Percentiles rank a stretch among this genome's conserved stretches.
These are phyloP conservation scores for Agrotis segetum DNA, from an alignment of 2,888 invertebrate genomes.

Conservation along the genomic window DNA sequence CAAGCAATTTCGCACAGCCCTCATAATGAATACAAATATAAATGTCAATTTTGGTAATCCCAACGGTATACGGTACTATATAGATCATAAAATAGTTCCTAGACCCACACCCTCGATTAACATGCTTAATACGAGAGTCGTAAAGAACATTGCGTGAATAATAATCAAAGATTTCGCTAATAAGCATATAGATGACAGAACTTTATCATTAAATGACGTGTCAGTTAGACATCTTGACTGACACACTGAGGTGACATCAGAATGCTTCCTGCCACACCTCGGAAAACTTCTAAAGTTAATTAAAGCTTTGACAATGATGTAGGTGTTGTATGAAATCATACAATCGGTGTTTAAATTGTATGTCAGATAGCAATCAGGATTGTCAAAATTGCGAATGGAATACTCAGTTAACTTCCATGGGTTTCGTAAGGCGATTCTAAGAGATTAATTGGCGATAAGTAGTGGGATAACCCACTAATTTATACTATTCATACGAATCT, in stretches of 20 bases:
- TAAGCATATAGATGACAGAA: slow-evolving; percentile 57
- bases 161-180: slow-evolving; percentile 45
- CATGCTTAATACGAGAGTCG: slow-evolving; percentile 44
- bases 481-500: not conserved
- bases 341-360: slow-evolving; percentile 29
- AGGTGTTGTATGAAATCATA: slow-evolving; percentile 36
- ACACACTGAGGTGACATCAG: slow-evolving; percentile 48
- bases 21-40: slow-evolving; percentile 56
- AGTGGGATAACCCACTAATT: not conserved
- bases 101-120: slow-evolving; percentile 47
- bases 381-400: slow-evolving; percentile 24
- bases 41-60: slow-evolving; percentile 53
- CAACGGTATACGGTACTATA: slow-evolving; percentile 26
- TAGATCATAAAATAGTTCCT: slow-evolving; percentile 55
- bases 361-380: slow-evolving; percentile 23
- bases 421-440: not conserved
- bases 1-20: slow-evolving; percentile 51
- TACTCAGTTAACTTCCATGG: not conserved
- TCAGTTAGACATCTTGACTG: slow-evolving; percentile 14
- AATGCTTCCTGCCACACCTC: slow-evolving; percentile 48
- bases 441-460: not conserved
- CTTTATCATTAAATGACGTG: slow-evolving; percentile 38
- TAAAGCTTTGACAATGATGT: slow-evolving; percentile 38
- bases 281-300: slow-evolving; percentile 33
- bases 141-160: slow-evolving; percentile 48